Evolutionary conservation across 2,113 vertebrate genomes (phyloP), one percentile per base, ranked within the genome.

Genomic region (Elephas maximus): DNA sequence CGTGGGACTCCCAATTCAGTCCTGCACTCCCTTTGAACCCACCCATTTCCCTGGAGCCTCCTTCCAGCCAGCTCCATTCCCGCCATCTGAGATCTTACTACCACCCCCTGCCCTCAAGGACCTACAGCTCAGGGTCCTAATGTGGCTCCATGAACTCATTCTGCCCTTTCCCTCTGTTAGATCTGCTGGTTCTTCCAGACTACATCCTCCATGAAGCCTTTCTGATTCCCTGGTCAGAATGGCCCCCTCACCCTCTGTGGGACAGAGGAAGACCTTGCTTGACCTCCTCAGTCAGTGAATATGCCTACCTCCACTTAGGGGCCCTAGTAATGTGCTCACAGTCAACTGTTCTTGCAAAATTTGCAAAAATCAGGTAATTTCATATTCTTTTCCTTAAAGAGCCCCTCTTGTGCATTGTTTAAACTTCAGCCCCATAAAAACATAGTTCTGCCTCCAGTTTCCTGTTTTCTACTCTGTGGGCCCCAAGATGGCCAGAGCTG

Each of bases 301-400:
- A 71, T 20, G 14, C 8, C 48, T 82, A 0, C 14, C 63, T 94
- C 67, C 17, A 41, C 37, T 33, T 41, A 41, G 14, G 44, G 30
- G 63, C 23, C 24, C 57, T 62, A 41, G 45, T 10, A 33, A n/a
- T 51, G 17, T 33, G 30, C 5, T 84, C 23, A 69, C 48, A 67
- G 69, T 48, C 57, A 71, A 57, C 80, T 41, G 28, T 71, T 77
- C 78, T 82, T 86, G 77, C 23, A 90, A 87, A 57, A 33, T 24
- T 62, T 74, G 26, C 67, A 89, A 89, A 97, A 93, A 74, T 76
- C 57, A 85, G 67, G 69, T 51, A 23, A 93, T 48, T 92, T 84
- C 18, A 11, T 78, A 26, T 86, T 24, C 8, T 44, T 62, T 57
- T 90, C 30, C 77, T 83, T 88, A 79, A 95, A 93, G 51, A 87